Evolutionary conservation across 2,113 vertebrate species (phyloP).

Genomic region (Camelus dromedarius): DNA sequence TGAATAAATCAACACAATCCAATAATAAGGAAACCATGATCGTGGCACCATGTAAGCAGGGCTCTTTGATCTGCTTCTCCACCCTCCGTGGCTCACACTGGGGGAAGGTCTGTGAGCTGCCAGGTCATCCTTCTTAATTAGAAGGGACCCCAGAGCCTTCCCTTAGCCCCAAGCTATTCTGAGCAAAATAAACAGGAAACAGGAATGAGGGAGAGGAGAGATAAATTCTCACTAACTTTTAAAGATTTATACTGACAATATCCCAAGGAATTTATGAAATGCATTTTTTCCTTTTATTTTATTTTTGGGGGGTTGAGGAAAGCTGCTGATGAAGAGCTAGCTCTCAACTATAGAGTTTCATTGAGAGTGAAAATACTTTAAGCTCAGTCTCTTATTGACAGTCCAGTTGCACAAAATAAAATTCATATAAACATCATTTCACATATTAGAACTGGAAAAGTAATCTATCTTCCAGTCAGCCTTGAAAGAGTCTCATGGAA

Average conservation of each 20-base stretch:
- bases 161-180: conserved; percentile 67
- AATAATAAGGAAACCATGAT: neutral
- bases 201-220: conserved; percentile 67
- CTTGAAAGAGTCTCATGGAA: conserved; percentile 48
- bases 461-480: conserved; percentile 69
- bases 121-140: conserved; percentile 73
- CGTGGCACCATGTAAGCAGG: neutral
- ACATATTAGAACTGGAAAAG: conserved; percentile 76
- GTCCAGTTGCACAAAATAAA: conserved; percentile 73
- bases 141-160: conserved; percentile 61
- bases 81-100: neutral
- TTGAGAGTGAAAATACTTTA: conserved; percentile 71
- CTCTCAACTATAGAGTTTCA: conserved; percentile 62
- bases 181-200: conserved; percentile 70
- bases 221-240: conserved; percentile 71
- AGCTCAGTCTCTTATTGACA: conserved; percentile 72
- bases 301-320: neutral
- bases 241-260: conserved; percentile 63
- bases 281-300: conserved; percentile 32
- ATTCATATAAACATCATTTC: conserved; percentile 77
- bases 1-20: neutral
- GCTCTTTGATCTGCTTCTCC: conserved; percentile 72
- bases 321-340: conserved; percentile 74
- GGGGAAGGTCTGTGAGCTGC: conserved; percentile 63
- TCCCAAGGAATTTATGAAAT: conserved; percentile 63